Percentiles rank a stretch among this genome's conserved stretches.
These are phyloP conservation scores for Minunthozetes semirufus DNA, from an alignment of 2,888 invertebrate genomes.

Conservation along the genomic window DNA sequence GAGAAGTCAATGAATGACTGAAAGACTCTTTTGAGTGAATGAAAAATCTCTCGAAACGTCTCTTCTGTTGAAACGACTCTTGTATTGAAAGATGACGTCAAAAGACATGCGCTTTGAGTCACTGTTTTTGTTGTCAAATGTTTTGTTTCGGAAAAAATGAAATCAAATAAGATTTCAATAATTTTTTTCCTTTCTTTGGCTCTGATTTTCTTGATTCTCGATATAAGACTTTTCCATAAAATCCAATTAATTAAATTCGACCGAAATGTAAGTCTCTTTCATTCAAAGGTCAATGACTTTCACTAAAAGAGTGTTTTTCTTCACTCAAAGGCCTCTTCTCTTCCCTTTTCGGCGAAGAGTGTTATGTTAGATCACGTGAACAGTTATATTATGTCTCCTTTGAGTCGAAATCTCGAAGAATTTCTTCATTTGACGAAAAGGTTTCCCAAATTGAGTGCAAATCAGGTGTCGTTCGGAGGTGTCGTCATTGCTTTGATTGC, in stretches of 20 bases:
- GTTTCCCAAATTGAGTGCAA: background rate
- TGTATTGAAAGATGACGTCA: too few species aligned
- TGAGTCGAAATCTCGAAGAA: constrained; percentile 1
- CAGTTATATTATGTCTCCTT: constrained; percentile 21
- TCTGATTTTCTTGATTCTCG: background rate
- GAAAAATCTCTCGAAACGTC: too few species aligned
- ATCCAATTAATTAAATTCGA: background rate
- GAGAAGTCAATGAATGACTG: background rate
- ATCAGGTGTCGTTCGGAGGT: constrained; percentile 28
- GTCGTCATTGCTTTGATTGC: constrained; percentile 25
- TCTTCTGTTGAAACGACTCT: too few species aligned
- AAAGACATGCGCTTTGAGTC: too few species aligned
- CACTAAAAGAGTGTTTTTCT: background rate
- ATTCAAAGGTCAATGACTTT: too few species aligned
- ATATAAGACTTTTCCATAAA: background rate
- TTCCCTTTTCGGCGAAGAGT: background rate
- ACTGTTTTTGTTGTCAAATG: too few species aligned
- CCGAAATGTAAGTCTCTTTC: background rate
- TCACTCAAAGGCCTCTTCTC: background rate
- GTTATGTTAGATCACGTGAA: constrained; percentile 35
- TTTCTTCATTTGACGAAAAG: background rate
- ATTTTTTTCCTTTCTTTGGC: background rate
- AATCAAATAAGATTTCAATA: background rate
- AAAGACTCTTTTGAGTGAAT: too few species aligned
- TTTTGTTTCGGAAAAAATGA: too few species aligned